Evolutionary conservation across 2,888 invertebrate genomes (phyloP).

Genomic region (Sesia bembeciformis): DNA sequence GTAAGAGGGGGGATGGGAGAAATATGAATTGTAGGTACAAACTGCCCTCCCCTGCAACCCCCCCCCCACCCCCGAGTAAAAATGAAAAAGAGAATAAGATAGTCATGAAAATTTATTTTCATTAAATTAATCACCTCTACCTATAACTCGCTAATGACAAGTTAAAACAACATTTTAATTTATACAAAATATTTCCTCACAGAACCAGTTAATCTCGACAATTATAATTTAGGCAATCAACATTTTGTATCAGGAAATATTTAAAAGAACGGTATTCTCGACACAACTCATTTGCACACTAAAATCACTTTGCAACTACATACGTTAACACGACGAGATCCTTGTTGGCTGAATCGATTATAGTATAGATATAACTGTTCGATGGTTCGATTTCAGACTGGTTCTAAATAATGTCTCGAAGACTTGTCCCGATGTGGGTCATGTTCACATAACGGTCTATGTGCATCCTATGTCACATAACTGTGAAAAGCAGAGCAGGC

Average conservation of each 20-base stretch:
- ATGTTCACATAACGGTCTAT: conserved; percentile 27
- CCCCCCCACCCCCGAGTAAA: too few relatives aligned
- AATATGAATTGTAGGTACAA: too few relatives aligned
- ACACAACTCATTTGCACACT: background rate
- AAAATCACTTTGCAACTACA: too few relatives aligned
- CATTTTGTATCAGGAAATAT: background rate
- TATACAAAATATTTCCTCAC: too few relatives aligned
- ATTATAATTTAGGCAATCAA: background rate
- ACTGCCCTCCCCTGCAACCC: too few relatives aligned
- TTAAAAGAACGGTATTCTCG: background rate
- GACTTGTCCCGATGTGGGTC: conserved; percentile 25
- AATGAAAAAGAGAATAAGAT: too few relatives aligned
- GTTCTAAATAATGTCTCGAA: conserved; percentile 15
- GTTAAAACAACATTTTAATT: too few relatives aligned
- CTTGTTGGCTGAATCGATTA: background rate
- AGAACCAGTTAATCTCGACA: background rate
- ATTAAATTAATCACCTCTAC: too few relatives aligned
- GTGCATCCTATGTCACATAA: conserved; percentile 18
- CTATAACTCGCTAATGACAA: too few relatives aligned
- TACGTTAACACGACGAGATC: background rate
- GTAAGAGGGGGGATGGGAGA: too few relatives aligned
- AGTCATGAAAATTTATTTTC: too few relatives aligned
- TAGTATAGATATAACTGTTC: conserved; percentile 15
- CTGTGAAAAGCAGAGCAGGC: too few relatives aligned
- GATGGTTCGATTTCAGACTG: conserved; percentile 6